Conservation (phyloP, 2,888 invertebrate species). For the Eurois occulta region DNA sequence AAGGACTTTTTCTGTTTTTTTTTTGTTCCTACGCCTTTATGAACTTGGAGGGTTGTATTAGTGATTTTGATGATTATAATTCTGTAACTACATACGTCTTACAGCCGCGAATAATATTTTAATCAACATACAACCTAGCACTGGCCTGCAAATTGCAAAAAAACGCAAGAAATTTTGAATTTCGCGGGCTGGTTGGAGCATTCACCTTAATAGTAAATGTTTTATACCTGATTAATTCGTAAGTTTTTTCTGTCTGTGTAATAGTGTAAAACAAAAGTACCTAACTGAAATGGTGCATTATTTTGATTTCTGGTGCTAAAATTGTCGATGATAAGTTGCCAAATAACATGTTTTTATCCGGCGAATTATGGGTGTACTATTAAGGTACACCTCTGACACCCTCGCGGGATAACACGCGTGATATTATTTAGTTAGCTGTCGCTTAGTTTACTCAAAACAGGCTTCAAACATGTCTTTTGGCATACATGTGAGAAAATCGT, state of each 20-base stretch:
- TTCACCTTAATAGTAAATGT: not conserved
- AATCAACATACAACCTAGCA: too few relatives aligned
- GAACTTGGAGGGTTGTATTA: too few relatives aligned
- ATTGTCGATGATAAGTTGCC: not conserved
- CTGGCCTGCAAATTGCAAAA: too few relatives aligned
- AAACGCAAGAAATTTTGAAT: too few relatives aligned
- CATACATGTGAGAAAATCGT: not conserved
- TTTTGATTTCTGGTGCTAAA: conserved; percentile 20
- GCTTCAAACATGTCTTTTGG: not conserved
- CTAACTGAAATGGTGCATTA: conserved; percentile 23
- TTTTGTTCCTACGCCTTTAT: too few relatives aligned
- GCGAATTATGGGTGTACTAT: not conserved
- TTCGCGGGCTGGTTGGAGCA: too few relatives aligned
- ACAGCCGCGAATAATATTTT: too few relatives aligned
- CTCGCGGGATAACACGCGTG: not conserved
- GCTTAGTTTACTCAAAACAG: not conserved
- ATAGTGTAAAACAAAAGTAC: not conserved
- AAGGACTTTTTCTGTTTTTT: too few relatives aligned
- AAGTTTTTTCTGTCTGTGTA: conserved; percentile 4
- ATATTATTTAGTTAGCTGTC: not conserved
- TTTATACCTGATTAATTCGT: conserved; percentile 32
- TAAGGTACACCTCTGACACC: not conserved
- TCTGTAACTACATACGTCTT: too few relatives aligned
- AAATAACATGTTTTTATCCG: not conserved
- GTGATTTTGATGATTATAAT: too few relatives aligned